Percentiles rank a stretch among this genome's conserved stretches.
These are phyloP conservation scores for Diadumene lineata DNA, from an alignment of 92 coral and sea anemone genomes.

Conservation along the genomic window DNA sequence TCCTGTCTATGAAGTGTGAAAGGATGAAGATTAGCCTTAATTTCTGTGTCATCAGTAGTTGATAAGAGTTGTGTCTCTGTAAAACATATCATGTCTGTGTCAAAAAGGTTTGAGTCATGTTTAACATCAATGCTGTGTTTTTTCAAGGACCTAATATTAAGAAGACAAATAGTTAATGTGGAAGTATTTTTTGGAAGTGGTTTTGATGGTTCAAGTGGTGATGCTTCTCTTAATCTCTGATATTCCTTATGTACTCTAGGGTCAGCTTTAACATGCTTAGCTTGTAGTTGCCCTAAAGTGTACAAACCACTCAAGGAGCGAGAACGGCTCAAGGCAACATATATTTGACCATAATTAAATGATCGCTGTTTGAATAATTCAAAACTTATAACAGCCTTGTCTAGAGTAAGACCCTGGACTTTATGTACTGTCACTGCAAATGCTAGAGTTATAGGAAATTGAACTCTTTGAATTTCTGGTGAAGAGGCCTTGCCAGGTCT, in stretches of 20 bases:
- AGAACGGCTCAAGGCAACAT: constrained; percentile 69
- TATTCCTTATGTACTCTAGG: neutral
- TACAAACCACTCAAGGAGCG: constrained; percentile 48
- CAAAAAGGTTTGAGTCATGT: constrained; percentile 29
- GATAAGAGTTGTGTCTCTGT: neutral
- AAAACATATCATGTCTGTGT: constrained; percentile 31
- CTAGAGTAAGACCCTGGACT: constrained; percentile 63
- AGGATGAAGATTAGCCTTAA: constrained; percentile 31
- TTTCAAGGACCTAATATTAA: constrained; percentile 7
- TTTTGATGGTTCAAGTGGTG: constrained; percentile 15
- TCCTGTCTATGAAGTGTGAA: constrained; percentile 40
- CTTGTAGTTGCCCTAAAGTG: constrained; percentile 34
- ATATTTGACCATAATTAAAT: neutral
- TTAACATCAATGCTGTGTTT: constrained; percentile 66
- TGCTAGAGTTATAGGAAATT: neutral
- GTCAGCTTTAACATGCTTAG: constrained; percentile 1
- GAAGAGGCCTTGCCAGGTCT: neutral
- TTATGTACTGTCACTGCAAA: constrained; percentile 48
- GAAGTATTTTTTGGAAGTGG: constrained; percentile 39
- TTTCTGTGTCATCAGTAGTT: constrained; percentile 13
- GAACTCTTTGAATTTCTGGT: neutral
- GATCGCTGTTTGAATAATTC: constrained; percentile 29
- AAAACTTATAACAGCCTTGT: constrained; percentile 49
- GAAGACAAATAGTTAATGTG: neutral
- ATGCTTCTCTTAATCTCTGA: constrained; percentile 18